Evolutionary conservation across 1,140 invertebrate species (phyloP).

Genomic region (Eulimnadia texana): DNA sequence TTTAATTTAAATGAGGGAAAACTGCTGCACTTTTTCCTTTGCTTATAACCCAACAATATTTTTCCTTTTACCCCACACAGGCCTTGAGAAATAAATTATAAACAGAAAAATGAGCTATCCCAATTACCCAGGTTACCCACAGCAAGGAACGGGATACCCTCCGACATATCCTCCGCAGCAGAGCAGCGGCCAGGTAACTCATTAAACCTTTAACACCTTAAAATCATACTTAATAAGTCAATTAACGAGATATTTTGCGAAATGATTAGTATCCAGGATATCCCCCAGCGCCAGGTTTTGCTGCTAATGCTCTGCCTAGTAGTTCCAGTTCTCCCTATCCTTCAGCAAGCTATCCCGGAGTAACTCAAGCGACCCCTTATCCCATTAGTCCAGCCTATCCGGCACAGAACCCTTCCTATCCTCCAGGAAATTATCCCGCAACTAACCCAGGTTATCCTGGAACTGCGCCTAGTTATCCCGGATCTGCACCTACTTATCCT

Average conservation of each 20-base stretch:
- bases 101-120: slow-evolving; percentile 16
- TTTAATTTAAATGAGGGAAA: too few relatives aligned
- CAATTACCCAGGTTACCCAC: slow-evolving; percentile 10
- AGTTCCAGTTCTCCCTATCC: background rate
- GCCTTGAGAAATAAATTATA: too few relatives aligned
- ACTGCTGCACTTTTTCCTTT: too few relatives aligned
- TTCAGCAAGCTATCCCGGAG: background rate
- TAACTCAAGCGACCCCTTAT: background rate
- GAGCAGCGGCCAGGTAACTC: too few relatives aligned
- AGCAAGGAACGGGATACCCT: background rate
- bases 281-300: background rate
- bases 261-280: background rate
- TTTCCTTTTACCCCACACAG: too few relatives aligned
- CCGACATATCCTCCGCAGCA: slow-evolving; percentile 2
- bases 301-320: background rate
- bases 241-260: background rate
- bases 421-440: background rate
- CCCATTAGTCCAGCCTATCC: background rate
- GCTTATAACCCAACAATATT: too few relatives aligned
- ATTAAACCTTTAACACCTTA: too few relatives aligned
- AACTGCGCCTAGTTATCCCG: background rate
- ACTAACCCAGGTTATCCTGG: background rate
- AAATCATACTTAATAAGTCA: too few relatives aligned
- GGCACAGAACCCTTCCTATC: background rate
- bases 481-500: background rate